Evolutionary conservation across 2,888 invertebrate species (phyloP).

Genomic region (Sesia bembeciformis): DNA sequence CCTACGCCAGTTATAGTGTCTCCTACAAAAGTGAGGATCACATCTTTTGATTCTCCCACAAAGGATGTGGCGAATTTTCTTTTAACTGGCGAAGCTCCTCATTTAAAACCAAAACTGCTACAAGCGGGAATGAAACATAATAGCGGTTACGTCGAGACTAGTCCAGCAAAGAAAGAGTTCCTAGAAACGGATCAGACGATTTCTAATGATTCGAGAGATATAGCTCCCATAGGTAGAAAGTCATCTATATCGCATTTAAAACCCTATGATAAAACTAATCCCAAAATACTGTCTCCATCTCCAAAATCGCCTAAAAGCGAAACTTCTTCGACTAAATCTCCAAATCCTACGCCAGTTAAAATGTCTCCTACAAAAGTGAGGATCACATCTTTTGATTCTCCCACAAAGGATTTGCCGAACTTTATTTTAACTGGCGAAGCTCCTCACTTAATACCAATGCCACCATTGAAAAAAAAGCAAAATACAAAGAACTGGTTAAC

Average conservation of each 20-base stretch:
- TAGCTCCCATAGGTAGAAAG: too few species aligned
- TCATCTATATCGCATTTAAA: conserved; percentile 55
- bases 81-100: conserved; percentile 84
- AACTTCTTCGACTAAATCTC: conserved; percentile 19
- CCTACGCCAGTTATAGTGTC: conserved; percentile 28
- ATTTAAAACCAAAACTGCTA: conserved; percentile 65
- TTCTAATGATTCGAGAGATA: too few species aligned
- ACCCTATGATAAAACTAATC: conserved; percentile 30
- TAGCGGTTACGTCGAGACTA: conserved; percentile 27
- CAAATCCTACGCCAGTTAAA: conserved; percentile 24
- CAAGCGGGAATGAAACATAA: conserved; percentile 38
- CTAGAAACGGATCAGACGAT: too few species aligned
- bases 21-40: conserved; percentile 20
- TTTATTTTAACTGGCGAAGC: conserved; percentile 84
- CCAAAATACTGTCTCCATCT: conserved; percentile 33
- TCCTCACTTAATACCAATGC: conserved; percentile 81
- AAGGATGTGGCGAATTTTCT: conserved; percentile 85
- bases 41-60: conserved; percentile 64
- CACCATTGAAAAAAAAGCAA: too few species aligned
- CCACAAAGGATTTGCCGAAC: conserved; percentile 83
- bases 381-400: conserved; percentile 32
- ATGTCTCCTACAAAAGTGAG: conserved; percentile 26
- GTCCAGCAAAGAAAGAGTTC: background rate
- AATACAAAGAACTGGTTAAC: too few species aligned
- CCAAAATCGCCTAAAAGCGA: conserved; percentile 14